phyloP scores from a whole-genome alignment of 2,888 invertebrate genomes.

The Drosophila meridionalis region DNA sequence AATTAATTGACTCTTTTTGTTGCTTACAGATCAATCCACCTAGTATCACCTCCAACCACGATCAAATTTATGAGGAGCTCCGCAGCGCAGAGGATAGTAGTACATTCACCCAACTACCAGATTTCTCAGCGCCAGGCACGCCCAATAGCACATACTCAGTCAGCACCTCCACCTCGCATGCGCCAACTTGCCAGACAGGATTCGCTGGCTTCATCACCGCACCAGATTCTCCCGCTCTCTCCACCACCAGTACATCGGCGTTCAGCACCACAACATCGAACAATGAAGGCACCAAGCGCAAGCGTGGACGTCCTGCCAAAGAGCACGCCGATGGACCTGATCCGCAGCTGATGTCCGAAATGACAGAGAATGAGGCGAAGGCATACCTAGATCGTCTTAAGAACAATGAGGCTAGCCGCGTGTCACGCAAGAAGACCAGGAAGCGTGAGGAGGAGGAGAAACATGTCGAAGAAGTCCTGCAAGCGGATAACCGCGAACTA shows the following conservation, averaged over 20 bases:
- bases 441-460: constrained; percentile 74
- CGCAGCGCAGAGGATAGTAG: constrained; percentile 51
- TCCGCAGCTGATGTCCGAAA: constrained; percentile 57
- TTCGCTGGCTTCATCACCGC: constrained; percentile 61
- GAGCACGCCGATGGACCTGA: constrained; percentile 82
- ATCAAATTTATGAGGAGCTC: constrained; percentile 47
- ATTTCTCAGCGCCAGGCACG: constrained; percentile 69
- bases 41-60: constrained; percentile 26
- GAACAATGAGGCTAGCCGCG: constrained; percentile 83
- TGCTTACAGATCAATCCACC: constrained; percentile 28
- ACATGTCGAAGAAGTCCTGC: constrained; percentile 55
- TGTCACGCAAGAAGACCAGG: constrained; percentile 82
- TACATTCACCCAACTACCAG: constrained; percentile 30
- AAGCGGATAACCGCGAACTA: constrained; percentile 28
- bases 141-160: constrained; percentile 70
- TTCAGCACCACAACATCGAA: constrained; percentile 42
- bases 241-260: constrained; percentile 64
- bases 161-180: constrained; percentile 38
- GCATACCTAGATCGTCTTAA: constrained; percentile 79
- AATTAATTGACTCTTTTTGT: constrained; percentile 27
- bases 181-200: constrained; percentile 58
- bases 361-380: constrained; percentile 74
- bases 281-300: constrained; percentile 51
- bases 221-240: constrained; percentile 72
- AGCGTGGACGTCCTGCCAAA: constrained; percentile 82